Evolutionary conservation across 2,888 invertebrate species (phyloP).

Genomic region (Sericinus montela): DNA sequence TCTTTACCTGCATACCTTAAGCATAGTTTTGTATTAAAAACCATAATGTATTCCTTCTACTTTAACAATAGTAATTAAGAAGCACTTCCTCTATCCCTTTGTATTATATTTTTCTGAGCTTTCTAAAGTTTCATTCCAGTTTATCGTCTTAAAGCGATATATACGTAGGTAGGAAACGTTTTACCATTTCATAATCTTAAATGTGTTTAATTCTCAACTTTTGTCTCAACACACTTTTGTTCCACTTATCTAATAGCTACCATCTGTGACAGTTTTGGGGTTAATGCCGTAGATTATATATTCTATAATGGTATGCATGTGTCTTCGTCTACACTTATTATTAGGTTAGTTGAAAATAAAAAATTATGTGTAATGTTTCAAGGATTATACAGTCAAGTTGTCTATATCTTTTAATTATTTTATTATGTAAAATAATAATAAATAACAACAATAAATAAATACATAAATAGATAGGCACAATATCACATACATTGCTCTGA

Average conservation of each 20-base stretch:
- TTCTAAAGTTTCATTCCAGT: too few relatives aligned
- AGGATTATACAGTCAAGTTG: not conserved
- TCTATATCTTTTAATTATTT: not conserved
- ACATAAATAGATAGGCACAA: too few relatives aligned
- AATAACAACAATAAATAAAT: too few relatives aligned
- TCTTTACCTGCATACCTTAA: too few relatives aligned
- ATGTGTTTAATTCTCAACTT: not conserved
- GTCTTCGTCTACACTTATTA: not conserved
- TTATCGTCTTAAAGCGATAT: too few relatives aligned
- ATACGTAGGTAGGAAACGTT: not conserved
- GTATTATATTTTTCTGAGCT: too few relatives aligned
- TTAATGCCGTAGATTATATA: not conserved
- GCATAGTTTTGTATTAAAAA: too few relatives aligned
- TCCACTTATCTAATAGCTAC: not conserved
- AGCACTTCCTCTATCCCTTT: too few relatives aligned
- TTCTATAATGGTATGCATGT: slow-evolving; percentile 6
- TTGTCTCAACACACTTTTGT: not conserved
- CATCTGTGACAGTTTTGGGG: not conserved
- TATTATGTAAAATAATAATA: too few relatives aligned
- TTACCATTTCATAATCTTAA: not conserved
- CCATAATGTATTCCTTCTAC: too few relatives aligned
- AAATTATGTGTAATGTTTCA: not conserved
- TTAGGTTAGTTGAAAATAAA: not conserved
- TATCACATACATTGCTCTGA: too few relatives aligned
- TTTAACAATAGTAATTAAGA: too few relatives aligned